These are phyloP conservation scores for Distichodus sexfasciatus DNA, from an alignment of 2,797 vertebrate species.

Conservation along the genomic window DNA sequence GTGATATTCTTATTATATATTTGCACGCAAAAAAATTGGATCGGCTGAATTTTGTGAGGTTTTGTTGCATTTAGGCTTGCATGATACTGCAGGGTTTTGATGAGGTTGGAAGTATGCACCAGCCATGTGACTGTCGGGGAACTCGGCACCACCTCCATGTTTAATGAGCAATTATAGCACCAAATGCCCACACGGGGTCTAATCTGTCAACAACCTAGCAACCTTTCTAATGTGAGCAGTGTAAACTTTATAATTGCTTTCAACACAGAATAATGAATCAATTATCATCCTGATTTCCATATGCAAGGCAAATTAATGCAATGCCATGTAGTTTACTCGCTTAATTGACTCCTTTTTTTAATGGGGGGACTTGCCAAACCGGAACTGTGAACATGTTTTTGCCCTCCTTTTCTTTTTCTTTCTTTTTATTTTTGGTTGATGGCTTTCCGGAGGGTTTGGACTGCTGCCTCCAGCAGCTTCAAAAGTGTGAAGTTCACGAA, in stretches of 20 bases:
- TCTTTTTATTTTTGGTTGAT: too few relatives aligned
- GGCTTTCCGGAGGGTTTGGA: too few relatives aligned
- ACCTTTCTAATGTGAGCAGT: slow-evolving; percentile 52
- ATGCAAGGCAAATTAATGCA: slow-evolving; percentile 42
- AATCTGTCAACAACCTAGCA: slow-evolving; percentile 55
- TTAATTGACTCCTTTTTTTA: slow-evolving; percentile 47
- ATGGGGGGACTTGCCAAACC: background rate
- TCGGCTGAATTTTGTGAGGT: too few relatives aligned
- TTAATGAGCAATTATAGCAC: slow-evolving; percentile 58
- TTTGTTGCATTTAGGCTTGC: too few relatives aligned
- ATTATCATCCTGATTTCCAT: slow-evolving; percentile 49
- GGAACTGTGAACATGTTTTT: too few relatives aligned
- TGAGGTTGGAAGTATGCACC: slow-evolving; percentile 13
- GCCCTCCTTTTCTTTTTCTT: too few relatives aligned
- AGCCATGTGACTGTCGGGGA: slow-evolving; percentile 34
- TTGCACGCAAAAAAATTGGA: too few relatives aligned
- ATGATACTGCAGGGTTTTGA: background rate
- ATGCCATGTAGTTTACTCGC: slow-evolving; percentile 31
- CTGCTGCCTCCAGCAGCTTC: too few relatives aligned
- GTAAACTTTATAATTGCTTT: slow-evolving; percentile 60
- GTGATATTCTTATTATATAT: too few relatives aligned
- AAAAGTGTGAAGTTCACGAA: too few relatives aligned
- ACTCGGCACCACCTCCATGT: slow-evolving; percentile 45
- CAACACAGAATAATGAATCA: slow-evolving; percentile 54
- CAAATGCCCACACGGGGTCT: slow-evolving; percentile 52